A percentile compares a stretch with the other conserved stretches of the same genome.
Conservation (phyloP, 2,113 vertebrate species). For the Oncorhynchus kisutch region DNA sequence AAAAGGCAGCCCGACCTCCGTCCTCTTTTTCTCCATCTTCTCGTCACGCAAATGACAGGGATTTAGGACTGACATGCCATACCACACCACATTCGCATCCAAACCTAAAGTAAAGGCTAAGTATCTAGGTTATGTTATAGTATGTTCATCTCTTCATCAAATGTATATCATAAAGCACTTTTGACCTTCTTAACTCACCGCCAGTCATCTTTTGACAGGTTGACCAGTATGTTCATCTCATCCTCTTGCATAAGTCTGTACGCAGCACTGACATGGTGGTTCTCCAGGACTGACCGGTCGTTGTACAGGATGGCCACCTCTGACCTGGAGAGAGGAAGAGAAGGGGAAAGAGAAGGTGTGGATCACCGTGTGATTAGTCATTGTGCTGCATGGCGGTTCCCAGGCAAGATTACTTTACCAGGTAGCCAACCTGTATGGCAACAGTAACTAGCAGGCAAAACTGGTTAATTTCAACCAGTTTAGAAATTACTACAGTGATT, state of each 20-base stretch:
- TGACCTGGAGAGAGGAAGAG: constrained; percentile 75
- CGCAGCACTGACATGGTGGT: constrained; percentile 96
- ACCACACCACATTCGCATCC: too few relatives aligned
- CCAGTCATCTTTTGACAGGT: constrained; percentile 97
- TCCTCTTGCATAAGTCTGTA: constrained; percentile 97
- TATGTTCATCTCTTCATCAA: too few relatives aligned
- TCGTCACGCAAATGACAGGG: too few relatives aligned
- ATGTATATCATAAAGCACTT: too few relatives aligned
- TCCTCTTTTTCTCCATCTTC: too few relatives aligned
- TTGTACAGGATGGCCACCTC: constrained; percentile 96
- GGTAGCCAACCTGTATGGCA: background rate
- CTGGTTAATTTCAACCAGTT: too few relatives aligned
- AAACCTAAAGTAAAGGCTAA: too few relatives aligned
- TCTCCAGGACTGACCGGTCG: constrained; percentile 95
- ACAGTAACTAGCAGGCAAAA: too few relatives aligned
- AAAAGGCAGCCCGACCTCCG: too few relatives aligned
- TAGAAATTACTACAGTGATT: too few relatives aligned
- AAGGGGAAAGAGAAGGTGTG: background rate
- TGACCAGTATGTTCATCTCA: constrained; percentile 95
- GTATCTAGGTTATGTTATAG: too few relatives aligned
- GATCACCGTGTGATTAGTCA: background rate
- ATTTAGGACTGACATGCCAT: too few relatives aligned
- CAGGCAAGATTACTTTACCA: background rate
- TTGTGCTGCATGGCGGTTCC: background rate
- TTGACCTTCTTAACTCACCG: constrained; percentile 72